Base-by-base conservation (phyloP, 2,888 invertebrate genomes). In the Drosophila nr. fundita region DNA sequence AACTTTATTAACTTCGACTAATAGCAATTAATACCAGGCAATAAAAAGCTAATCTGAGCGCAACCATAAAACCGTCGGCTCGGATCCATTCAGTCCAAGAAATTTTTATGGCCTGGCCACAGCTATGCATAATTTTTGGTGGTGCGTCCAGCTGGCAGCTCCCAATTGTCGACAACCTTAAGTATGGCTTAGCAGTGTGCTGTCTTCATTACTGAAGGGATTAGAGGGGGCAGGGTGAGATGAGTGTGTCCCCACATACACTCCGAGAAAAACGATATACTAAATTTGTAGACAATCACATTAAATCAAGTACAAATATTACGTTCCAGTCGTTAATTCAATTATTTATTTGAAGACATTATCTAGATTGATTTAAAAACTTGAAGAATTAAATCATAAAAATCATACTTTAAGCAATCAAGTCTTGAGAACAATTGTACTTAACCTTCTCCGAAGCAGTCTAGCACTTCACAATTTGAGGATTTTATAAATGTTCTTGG, bases 1-100 rank as follows among this genome's bases (percentile, higher is more conserved):
- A 90, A 90, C 81, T 87, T 90, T 87, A 87, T 87, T 90, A 89
- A 87, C 86, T 87, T 87, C 79, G 83, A 86, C 90, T 89, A 90
- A 89, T 88, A 88, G 86, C 90, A 87, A 90, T 90, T 88, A 87
- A 90, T 90, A 90, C 88, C 79, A 70, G 80, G 83, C 88, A 87
- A 90, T 87, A 87, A 87, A 87, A 87, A 79, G 75, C 88, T 90
- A 90, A 89, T 90, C 90, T 90, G 84, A 82, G 78, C 86, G 66
- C 71, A 38, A 38, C 72, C 89, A 84, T 83, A 87, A 89, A 87
- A 73, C 72, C 73, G 27, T 55, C 69, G 61, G 68, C 53, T 69
- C 70, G 58, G 78, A 80, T 82, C 69, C 73, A 76, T 78, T 62
- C 81, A 78, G 80, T 69, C 66, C 71, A 57, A 60, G 42, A 24